Percentiles rank a stretch among this genome's conserved stretches.
Evolutionary conservation across 2,113 vertebrate genomes (phyloP).

Genomic region (Ammodramus savannarum): DNA sequence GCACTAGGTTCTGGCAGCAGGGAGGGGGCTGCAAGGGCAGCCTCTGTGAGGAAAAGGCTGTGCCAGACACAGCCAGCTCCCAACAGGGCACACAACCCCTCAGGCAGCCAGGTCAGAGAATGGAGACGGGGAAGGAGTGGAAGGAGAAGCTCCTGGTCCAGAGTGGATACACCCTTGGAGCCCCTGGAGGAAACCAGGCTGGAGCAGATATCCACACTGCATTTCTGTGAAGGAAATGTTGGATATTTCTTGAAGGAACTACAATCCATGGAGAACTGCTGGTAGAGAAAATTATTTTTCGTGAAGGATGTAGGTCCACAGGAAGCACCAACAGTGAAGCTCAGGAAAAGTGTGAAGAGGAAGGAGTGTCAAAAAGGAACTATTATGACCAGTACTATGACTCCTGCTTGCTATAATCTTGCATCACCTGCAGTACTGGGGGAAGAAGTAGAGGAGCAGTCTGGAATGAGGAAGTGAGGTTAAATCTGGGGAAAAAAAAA

Average conservation of each 20-base stretch:
- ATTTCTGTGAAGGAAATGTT: neutral
- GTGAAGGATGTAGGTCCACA: fast-evolving
- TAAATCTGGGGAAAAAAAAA: neutral
- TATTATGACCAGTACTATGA: neutral
- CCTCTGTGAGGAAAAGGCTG: neutral
- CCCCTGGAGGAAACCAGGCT: neutral
- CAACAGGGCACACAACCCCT: fast-evolving
- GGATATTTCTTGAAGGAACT: neutral
- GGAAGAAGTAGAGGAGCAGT: neutral
- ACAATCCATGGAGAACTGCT: neutral
- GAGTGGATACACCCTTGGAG: neutral
- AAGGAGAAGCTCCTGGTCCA: neutral
- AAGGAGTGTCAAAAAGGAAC: neutral
- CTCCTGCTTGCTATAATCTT: neutral
- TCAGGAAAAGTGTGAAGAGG: neutral
- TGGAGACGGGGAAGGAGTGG: neutral
- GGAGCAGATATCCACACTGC: neutral
- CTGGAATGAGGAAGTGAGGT: neutral
- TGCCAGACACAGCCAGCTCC: neutral
- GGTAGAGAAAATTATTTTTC: neutral
- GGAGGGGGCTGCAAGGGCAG: neutral
- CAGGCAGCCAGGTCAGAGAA: neutral
- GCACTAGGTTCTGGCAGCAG: fast-evolving
- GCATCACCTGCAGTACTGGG: fast-evolving
- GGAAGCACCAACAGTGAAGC: neutral